Conservation (phyloP, 2,797 vertebrate genomes). For the Gobionotothen gibberifrons region DNA sequence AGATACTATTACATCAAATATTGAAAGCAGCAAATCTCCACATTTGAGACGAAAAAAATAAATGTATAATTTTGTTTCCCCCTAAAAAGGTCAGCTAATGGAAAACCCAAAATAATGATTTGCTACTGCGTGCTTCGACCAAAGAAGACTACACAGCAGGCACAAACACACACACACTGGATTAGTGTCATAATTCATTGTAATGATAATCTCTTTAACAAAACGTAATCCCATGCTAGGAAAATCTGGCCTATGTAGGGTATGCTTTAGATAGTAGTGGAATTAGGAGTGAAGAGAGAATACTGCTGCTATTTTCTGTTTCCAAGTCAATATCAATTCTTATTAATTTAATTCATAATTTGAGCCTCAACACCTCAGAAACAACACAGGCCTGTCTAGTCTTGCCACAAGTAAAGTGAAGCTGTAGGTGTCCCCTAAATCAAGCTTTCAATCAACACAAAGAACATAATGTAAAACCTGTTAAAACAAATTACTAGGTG, state of each 20-base stretch:
- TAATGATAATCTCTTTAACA: slow-evolving; percentile 30
- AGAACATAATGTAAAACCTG: neutral
- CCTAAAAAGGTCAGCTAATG: neutral
- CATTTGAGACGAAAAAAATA: neutral
- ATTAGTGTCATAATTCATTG: slow-evolving; percentile 24
- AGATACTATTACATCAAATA: neutral
- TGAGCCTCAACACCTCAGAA: neutral
- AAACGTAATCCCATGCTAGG: neutral
- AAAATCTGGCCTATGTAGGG: slow-evolving; percentile 14
- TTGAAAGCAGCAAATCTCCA: neutral
- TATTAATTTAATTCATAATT: neutral
- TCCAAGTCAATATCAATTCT: neutral
- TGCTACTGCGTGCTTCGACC: neutral
- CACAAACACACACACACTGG: slow-evolving; percentile 6
- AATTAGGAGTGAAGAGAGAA: no score
- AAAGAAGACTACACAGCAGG: neutral
- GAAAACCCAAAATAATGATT: neutral
- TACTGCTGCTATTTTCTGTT: neutral
- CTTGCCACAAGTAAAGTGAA: slow-evolving; percentile 3
- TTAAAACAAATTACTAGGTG: neutral
- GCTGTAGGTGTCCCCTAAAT: neutral
- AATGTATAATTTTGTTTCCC: neutral
- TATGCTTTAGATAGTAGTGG: neutral
- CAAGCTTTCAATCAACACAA: neutral
- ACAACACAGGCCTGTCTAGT: neutral